Base-by-base conservation (phyloP, 2,113 vertebrate genomes). In the Elgaria multicarinata region DNA sequence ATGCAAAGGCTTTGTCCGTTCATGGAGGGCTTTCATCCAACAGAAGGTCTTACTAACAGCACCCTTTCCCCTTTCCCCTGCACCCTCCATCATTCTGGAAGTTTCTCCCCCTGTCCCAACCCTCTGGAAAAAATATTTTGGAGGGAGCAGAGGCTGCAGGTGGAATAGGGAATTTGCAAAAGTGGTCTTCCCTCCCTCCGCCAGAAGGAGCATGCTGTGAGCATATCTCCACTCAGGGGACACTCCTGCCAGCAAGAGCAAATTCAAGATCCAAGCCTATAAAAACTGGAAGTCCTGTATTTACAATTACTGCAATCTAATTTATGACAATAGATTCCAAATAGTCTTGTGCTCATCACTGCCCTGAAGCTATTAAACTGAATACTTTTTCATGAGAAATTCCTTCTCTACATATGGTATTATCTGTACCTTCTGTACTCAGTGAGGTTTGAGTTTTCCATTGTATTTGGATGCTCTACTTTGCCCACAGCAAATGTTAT, bases 401-500 rank as follows among this genome's bases (percentile, higher is more conserved):
- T n/a, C n/a, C 33, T 58, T 80, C 20, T 55, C 50, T 55, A 80
- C 78, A 80, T 58, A 53, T 80, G 78, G 55, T 58, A 55, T 80
- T 80, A 80, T 80, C 50, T n/a, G 53, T 80, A 58, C 77, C 28
- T 79, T 78, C 53, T 33, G 28, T 13, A 79, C 78, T 36, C 5
- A 58, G 58, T 80, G 50, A 80, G 50, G 33, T 36, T 80, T 80
- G 33, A 80, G 33, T 58, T 55, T 80, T 80, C 53, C 78, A 58
- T 80, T 80, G 62, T 77, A 91, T 31, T 31, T 77, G 58, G 84
- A 89, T 90, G 81, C 91, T 86, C 62, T 92, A 75, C 10, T 55
- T 77, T 64, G 12, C 53, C 18, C 53, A 76, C 28, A 84, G 72
- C 18, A 86, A 77, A 50, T 42, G 5, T 31, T 16, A 72, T 1